Percentiles rank a stretch among this genome's conserved stretches.
Conservation (phyloP, 1,140 invertebrate species). For the Eumeta japonica region DNA sequence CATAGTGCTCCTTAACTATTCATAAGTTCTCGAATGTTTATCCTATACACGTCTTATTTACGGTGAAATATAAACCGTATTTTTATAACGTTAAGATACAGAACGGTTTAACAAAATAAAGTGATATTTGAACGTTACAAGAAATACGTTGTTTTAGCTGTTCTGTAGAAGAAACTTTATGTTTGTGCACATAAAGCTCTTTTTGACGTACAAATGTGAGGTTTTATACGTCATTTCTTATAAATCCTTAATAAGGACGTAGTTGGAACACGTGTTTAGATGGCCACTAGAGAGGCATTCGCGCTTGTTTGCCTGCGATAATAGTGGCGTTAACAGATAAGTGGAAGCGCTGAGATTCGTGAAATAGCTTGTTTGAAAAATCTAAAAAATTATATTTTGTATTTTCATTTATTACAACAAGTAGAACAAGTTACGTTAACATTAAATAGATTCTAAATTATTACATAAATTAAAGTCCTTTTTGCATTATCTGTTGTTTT, state of each 20-base stretch:
- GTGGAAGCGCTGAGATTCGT: no score
- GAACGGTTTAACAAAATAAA: neutral
- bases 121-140: neutral
- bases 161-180: no score
- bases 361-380: no score
- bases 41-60: no score
- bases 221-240: neutral
- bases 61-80: neutral
- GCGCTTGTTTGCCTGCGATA: slow-evolving; percentile 32
- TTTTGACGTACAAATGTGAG: neutral
- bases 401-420: no score
- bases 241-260: slow-evolving; percentile 22
- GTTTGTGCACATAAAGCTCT: neutral
- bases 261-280: slow-evolving; percentile 38
- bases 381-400: no score
- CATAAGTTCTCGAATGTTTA: no score
- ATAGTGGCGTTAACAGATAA: slow-evolving; percentile 15
- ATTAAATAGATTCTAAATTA: no score
- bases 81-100: neutral
- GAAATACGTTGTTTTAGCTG: no score
- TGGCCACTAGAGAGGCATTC: slow-evolving; percentile 34
- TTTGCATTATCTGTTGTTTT: no score
- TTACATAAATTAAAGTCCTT: no score
- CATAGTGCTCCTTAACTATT: slow-evolving; percentile 40
- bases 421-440: no score